Conservation (phyloP, 2,113 vertebrate genomes). For the Pholis gunnellus region DNA sequence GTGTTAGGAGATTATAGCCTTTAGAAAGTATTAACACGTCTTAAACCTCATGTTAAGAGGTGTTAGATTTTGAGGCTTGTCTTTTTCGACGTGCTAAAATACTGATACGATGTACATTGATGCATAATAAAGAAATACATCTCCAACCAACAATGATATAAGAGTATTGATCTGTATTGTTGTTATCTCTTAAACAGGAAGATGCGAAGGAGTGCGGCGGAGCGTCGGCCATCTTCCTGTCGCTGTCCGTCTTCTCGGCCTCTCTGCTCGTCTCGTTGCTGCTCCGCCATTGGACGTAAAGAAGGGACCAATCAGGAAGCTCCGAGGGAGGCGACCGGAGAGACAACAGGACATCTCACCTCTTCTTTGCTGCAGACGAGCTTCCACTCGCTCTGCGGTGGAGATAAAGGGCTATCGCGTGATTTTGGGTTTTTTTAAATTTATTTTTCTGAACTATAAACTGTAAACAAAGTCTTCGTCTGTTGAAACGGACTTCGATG, state of each 20-base stretch:
- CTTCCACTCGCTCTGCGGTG: no score
- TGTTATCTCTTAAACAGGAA: constrained; percentile 83
- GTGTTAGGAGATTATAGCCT: no score
- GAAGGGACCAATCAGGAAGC: background rate
- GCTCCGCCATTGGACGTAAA: constrained; percentile 68
- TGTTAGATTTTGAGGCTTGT: no score
- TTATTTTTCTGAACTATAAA: background rate
- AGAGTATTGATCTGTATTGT: background rate
- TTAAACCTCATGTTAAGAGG: no score
- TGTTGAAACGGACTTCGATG: no score
- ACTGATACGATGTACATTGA: no score
- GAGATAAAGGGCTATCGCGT: constrained; percentile 36
- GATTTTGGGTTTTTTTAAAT: background rate
- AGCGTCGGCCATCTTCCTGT: constrained; percentile 71
- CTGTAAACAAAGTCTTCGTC: no score
- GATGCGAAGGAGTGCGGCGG: constrained; percentile 94
- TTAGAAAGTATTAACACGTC: no score
- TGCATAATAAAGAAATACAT: no score
- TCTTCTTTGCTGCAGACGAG: background rate
- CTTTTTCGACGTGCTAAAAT: no score
- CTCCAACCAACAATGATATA: no score
- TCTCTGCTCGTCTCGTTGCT: constrained; percentile 78
- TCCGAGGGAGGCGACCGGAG: background rate
- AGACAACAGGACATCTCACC: background rate
- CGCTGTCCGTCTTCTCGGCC: constrained; percentile 71